Evolutionary conservation across 64 coral and sea anemone genomes (phyloP).

Genomic region (Montipora foliosa): DNA sequence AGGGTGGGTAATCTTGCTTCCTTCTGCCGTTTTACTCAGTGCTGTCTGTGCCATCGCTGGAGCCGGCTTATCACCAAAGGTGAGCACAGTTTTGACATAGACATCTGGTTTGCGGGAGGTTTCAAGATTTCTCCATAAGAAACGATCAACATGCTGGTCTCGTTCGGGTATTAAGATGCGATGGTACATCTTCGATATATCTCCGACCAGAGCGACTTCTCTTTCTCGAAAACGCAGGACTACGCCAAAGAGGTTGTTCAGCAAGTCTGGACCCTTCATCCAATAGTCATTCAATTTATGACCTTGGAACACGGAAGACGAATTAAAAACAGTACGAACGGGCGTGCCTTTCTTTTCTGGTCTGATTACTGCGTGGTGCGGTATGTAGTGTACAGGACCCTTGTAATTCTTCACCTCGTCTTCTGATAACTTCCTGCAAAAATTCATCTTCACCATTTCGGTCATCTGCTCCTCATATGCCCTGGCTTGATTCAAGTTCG

Average conservation of each 20-base stretch:
- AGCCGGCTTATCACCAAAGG: background rate
- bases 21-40: background rate
- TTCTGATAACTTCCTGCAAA: slow-evolving; percentile 45
- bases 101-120: background rate
- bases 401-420: slow-evolving; percentile 18
- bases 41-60: background rate
- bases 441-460: slow-evolving; percentile 47
- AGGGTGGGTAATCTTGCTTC: background rate
- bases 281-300: too few relatives aligned
- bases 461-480: slow-evolving; percentile 67
- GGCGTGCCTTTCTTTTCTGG: slow-evolving; percentile 77
- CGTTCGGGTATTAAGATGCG: slow-evolving; percentile 47
- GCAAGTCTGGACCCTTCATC: too few relatives aligned
- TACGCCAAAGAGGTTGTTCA: too few relatives aligned
- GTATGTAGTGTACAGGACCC: slow-evolving; percentile 67
- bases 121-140: background rate
- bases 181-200: slow-evolving; percentile 75
- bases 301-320: slow-evolving; percentile 55
- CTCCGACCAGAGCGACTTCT: too few relatives aligned
- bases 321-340: slow-evolving; percentile 75
- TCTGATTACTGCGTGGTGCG: slow-evolving; percentile 48
- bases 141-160: slow-evolving; percentile 65
- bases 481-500: slow-evolving; percentile 34
- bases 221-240: too few relatives aligned
- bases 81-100: background rate